These are phyloP conservation scores for human (Homo sapiens) DNA, from an alignment of 2,113 vertebrate species.

Conservation along the genomic window DNA sequence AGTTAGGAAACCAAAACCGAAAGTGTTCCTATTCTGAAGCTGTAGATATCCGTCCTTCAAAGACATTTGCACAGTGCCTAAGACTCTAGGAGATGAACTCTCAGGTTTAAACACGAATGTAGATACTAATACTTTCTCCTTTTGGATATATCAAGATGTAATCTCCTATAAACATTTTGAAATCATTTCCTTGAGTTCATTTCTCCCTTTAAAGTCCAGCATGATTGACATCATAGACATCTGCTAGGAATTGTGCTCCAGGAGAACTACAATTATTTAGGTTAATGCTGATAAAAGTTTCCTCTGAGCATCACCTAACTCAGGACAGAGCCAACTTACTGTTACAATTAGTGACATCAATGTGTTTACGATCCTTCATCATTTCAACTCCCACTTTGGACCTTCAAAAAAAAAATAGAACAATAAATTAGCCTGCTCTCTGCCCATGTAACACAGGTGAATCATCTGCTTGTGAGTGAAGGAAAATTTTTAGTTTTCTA, in stretches of 20 bases:
- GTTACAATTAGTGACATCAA: conserved; percentile 31
- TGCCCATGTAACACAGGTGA: not conserved
- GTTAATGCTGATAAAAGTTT: not conserved
- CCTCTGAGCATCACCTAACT: not conserved
- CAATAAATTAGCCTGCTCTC: not conserved
- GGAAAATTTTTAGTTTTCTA: not conserved
- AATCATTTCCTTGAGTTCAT: not conserved
- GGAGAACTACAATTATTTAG: not conserved
- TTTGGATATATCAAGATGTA: conserved; percentile 15
- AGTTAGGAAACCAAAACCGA: not conserved
- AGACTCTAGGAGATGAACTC: not conserved
- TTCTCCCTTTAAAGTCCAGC: not conserved
- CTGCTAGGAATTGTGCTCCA: not conserved
- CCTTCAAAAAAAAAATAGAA: conserved; percentile 54
- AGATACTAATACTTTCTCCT: not conserved
- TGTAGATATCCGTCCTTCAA: not conserved
- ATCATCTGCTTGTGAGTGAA: not conserved
- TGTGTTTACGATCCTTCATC: not conserved
- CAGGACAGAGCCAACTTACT: conserved; percentile 50
- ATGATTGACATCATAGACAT: not conserved
- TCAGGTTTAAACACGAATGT: not conserved
- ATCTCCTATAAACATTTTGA: not conserved
- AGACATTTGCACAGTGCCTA: not conserved
- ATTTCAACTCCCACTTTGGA: conserved; percentile 65
- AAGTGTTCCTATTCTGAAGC: not conserved